Evolutionary conservation across 2,797 vertebrate species (phyloP).

Genomic region (Peromyscus eremicus): DNA sequence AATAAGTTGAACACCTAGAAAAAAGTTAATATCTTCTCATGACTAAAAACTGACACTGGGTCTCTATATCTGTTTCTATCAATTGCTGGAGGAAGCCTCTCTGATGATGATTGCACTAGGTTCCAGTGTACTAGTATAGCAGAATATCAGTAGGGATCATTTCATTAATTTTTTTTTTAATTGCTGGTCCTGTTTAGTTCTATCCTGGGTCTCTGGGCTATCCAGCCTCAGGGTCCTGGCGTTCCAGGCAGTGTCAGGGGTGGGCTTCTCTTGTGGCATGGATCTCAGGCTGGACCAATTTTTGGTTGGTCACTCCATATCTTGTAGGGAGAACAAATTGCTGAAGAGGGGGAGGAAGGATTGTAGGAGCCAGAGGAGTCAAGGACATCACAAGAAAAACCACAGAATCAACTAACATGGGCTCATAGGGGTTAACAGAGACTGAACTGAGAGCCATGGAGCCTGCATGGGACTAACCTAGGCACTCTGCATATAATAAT

Average conservation of each 20-base stretch:
- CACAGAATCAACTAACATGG: not conserved
- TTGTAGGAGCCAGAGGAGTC: not conserved
- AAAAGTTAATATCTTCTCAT: accelerated
- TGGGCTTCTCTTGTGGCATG: too few species aligned
- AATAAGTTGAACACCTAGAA: not conserved
- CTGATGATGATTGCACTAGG: not conserved
- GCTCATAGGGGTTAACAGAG: not conserved
- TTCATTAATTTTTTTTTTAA: not conserved
- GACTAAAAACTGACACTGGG: too few species aligned
- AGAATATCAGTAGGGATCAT: not conserved
- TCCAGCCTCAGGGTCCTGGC: not conserved
- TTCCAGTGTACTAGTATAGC: not conserved
- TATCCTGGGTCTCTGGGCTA: not conserved
- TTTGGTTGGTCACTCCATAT: too few species aligned
- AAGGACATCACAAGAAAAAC: not conserved
- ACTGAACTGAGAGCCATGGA: not conserved
- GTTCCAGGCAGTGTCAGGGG: too few species aligned
- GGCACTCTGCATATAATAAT: too few species aligned
- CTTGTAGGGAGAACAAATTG: too few species aligned
- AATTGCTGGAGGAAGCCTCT: not conserved
- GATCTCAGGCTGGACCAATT: too few species aligned
- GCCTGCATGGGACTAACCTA: too few species aligned
- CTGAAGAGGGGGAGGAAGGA: too few species aligned
- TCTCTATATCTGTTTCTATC: not conserved
- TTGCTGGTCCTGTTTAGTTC: not conserved